Percentiles rank a stretch among this genome's conserved stretches.
Evolutionary conservation across 1,140 invertebrate genomes (phyloP).

Genomic region (Physella acuta): DNA sequence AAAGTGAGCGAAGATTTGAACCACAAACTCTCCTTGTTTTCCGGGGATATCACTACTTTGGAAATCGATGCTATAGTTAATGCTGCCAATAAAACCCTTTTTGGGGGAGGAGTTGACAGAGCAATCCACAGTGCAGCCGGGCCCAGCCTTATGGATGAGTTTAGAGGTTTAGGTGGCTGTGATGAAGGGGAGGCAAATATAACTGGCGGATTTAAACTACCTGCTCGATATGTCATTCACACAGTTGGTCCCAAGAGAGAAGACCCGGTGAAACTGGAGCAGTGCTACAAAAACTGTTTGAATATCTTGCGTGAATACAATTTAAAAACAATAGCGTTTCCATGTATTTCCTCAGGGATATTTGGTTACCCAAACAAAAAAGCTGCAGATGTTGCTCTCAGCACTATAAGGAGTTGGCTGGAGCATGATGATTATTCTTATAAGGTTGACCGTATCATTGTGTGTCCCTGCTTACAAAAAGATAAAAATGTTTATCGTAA

Average conservation of each 20-base stretch:
- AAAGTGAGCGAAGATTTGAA: constrained; percentile 42
- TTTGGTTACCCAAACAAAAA: constrained; percentile 79
- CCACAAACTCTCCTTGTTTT: constrained; percentile 52
- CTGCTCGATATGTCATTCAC: constrained; percentile 82
- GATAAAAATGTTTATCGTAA: no score
- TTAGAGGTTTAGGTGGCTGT: constrained; percentile 72
- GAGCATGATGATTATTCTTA: constrained; percentile 64
- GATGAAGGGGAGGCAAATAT: constrained; percentile 84
- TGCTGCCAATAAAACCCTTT: constrained; percentile 79
- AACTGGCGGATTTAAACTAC: constrained; percentile 78
- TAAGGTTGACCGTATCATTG: constrained; percentile 29
- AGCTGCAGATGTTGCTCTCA: constrained; percentile 74
- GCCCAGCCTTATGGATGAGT: constrained; percentile 65
- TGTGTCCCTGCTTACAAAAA: no score
- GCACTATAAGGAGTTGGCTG: constrained; percentile 70
- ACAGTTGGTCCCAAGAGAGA: constrained; percentile 85
- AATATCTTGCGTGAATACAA: constrained; percentile 66
- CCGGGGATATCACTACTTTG: constrained; percentile 82
- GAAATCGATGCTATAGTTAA: constrained; percentile 91
- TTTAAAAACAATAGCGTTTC: constrained; percentile 73
- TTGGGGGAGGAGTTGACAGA: constrained; percentile 71
- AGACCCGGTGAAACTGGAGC: constrained; percentile 67
- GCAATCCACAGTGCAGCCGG: constrained; percentile 51
- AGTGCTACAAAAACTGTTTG: constrained; percentile 74
- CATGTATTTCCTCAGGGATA: constrained; percentile 83